A percentile compares a stretch with the other conserved stretches of the same genome.
These are phyloP conservation scores for Barbus barbus DNA, from an alignment of 2,113 vertebrate genomes.

Conservation along the genomic window DNA sequence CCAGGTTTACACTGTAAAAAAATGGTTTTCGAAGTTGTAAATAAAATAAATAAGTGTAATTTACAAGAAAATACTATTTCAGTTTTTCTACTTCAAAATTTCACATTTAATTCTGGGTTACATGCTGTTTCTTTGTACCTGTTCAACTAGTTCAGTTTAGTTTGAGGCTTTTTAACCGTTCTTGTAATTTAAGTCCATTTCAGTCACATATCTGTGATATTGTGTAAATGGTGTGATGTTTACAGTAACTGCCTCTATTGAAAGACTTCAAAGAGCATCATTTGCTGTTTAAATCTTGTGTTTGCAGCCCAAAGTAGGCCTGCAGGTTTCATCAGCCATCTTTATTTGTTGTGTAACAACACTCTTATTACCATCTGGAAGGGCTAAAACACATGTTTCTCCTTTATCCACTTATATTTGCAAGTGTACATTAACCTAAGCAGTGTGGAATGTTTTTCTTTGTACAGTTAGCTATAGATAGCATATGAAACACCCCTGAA, in stretches of 20 bases:
- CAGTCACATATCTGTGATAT: neutral
- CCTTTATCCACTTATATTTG: neutral
- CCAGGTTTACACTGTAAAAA: no score
- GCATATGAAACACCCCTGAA: constrained; percentile 4
- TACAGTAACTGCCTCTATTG: neutral
- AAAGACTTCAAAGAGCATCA: neutral
- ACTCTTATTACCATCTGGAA: neutral
- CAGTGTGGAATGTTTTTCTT: constrained; percentile 23
- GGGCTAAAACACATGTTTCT: neutral
- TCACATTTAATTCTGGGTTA: neutral
- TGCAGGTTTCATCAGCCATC: neutral
- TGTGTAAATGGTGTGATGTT: constrained; percentile 1
- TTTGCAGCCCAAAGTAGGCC: neutral
- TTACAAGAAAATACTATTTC: no score
- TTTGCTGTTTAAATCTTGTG: neutral
- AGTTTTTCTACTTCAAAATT: no score
- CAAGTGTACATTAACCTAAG: constrained; percentile 30
- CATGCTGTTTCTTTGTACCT: neutral
- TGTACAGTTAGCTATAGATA: constrained; percentile 50
- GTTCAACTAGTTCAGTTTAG: no score
- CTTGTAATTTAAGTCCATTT: neutral
- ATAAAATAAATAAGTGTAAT: neutral
- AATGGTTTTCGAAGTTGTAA: neutral
- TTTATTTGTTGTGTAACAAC: neutral
- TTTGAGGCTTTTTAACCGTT: neutral